Evolutionary conservation across 2,888 invertebrate genomes (phyloP), one percentile per base, ranked within the genome.

Genomic region (Dorcus hopei): DNA sequence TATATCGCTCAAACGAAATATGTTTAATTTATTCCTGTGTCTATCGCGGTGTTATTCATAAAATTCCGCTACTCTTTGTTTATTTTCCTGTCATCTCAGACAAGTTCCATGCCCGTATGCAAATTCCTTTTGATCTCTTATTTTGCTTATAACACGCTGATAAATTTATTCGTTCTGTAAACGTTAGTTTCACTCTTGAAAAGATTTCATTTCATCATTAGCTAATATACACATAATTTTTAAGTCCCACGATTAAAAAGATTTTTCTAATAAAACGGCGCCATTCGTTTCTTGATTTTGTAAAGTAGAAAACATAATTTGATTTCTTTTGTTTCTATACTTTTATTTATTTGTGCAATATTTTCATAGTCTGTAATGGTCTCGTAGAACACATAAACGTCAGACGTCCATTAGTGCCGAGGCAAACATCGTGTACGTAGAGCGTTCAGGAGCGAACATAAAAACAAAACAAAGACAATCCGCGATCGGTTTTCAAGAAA

Each of bases 71-170:
- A 51, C 52, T 40, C 33, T 47, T 19, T 57, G 57, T 57, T 57
- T 57, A 57, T 57, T 57, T 57, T 45, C 57, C 57, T 51, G 57
- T 57, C 57, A 57, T 52, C 52, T 47, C 50, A 41, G 57, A 57
- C 57, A 26, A 57, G 57, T 57, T 45, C 57, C 57, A 57, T 57
- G 52, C 52, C 26, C 33, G 45, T 19, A 40, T 50, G 47, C 51
- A 45, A 41, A 43, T 57, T 40, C 39, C 51, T 50, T 57, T 57
- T 57, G 57, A 57, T 57, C 57, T 57, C 47, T 23, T 14, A 52
- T 48, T 43, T 57, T 57, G 51, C 51, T 52, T 52, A 57, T 51
- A 57, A 47, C 42, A 40, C 52, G 57, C 51, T 57, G 51, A 52
- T 51, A 52, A 51, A 57, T 50, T 33, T 58, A 58, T 50, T 45